phyloP scores from a whole-genome alignment of 2,888 invertebrate genomes.

The Alloscopus bannaensis region DNA sequence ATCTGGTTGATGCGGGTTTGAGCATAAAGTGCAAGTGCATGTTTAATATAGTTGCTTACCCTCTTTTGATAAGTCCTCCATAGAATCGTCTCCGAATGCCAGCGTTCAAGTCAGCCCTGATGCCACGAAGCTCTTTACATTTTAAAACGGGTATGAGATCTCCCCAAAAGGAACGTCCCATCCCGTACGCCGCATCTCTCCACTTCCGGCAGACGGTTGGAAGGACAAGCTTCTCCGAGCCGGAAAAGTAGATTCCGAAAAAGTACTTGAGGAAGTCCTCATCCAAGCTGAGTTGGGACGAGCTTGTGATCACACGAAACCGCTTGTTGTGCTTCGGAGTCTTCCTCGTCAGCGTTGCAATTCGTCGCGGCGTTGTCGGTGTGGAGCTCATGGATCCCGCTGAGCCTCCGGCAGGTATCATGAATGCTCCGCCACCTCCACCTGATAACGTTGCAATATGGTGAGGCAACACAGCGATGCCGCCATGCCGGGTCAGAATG shows the following conservation, averaged over 20 bases:
- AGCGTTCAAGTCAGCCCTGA: slow-evolving; percentile 73
- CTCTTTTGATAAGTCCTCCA: slow-evolving; percentile 77
- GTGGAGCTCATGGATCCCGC: slow-evolving; percentile 55
- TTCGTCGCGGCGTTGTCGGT: slow-evolving; percentile 67
- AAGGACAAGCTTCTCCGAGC: slow-evolving; percentile 86
- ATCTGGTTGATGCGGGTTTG: too few relatives aligned
- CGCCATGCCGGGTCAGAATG: slow-evolving; percentile 59
- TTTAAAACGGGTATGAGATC: slow-evolving; percentile 90
- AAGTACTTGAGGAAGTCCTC: slow-evolving; percentile 89
- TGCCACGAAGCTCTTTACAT: slow-evolving; percentile 86
- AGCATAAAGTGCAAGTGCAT: too few relatives aligned
- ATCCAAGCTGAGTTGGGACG: slow-evolving; percentile 80
- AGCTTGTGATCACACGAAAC: slow-evolving; percentile 55
- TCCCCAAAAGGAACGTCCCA: slow-evolving; percentile 82
- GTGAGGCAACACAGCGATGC: slow-evolving; percentile 68
- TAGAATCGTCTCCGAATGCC: slow-evolving; percentile 82
- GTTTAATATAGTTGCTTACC: too few relatives aligned
- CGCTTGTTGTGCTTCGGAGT: slow-evolving; percentile 64
- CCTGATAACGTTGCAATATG: slow-evolving; percentile 58
- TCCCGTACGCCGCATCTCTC: slow-evolving; percentile 86
- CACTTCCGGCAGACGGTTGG: slow-evolving; percentile 81
- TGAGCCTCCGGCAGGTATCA: slow-evolving; percentile 35
- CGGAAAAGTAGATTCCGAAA: slow-evolving; percentile 85
- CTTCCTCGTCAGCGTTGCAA: slow-evolving; percentile 63
- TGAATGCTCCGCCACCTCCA: slow-evolving; percentile 52